Evolutionary conservation across 1,140 invertebrate species (phyloP).

Genomic region (Zaprionus kolodkinae): DNA sequence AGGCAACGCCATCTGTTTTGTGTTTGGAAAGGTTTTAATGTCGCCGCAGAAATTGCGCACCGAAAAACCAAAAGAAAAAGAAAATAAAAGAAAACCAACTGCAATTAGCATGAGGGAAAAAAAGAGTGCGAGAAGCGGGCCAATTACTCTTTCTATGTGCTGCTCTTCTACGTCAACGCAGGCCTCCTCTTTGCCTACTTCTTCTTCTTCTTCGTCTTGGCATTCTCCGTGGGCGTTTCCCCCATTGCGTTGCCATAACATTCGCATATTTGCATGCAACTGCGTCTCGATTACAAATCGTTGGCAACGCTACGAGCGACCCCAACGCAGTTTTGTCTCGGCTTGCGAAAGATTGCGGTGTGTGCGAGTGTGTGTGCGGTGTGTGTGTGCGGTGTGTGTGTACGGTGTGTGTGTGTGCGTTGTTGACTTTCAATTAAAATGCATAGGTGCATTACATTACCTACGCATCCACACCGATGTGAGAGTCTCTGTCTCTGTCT

Average conservation of each 20-base stretch:
- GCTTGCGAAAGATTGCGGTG: slow-evolving; percentile 17
- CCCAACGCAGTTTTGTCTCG: slow-evolving; percentile 1
- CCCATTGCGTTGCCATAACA: slow-evolving; percentile 33
- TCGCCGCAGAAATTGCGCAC: slow-evolving; percentile 28
- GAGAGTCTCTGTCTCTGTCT: slow-evolving; percentile 20
- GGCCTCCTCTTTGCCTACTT: slow-evolving; percentile 9
- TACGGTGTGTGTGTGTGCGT: slow-evolving; percentile 15
- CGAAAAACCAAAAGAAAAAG: background rate
- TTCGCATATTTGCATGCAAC: slow-evolving; percentile 62
- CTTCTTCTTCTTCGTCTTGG: slow-evolving; percentile 7
- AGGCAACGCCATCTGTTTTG: slow-evolving; percentile 22
- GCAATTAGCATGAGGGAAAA: slow-evolving; percentile 27
- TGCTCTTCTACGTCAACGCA: slow-evolving; percentile 23
- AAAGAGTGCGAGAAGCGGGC: slow-evolving; percentile 25
- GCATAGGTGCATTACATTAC: slow-evolving; percentile 80
- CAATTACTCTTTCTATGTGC: slow-evolving; percentile 66
- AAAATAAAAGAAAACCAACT: slow-evolving; percentile 1
- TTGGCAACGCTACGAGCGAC: slow-evolving; percentile 32
- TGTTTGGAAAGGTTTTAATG: slow-evolving; percentile 23
- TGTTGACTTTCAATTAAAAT: slow-evolving; percentile 82
- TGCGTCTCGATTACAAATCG: slow-evolving; percentile 58
- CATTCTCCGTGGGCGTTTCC: slow-evolving; percentile 44
- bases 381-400: slow-evolving; percentile 13
- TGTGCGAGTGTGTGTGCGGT: background rate
- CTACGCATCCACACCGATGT: slow-evolving; percentile 39